Conservation (phyloP, 2,113 vertebrate genomes). For the Thryonomys swinderianus region DNA sequence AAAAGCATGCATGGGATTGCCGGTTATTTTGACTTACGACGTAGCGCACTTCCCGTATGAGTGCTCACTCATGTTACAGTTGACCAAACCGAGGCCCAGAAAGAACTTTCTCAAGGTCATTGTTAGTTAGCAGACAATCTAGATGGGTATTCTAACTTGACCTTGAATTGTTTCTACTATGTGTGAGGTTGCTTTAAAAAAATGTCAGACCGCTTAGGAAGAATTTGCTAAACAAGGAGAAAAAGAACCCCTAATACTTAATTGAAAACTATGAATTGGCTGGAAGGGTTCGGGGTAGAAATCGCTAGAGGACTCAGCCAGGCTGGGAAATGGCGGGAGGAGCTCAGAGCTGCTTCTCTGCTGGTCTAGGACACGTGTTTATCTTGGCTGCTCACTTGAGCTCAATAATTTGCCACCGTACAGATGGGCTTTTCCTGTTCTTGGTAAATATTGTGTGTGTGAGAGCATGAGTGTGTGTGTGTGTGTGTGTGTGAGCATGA, state of each 20-base stretch:
- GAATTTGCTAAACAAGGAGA: background rate
- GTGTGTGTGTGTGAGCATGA: background rate
- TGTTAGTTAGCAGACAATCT: background rate
- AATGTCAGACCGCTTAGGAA: background rate
- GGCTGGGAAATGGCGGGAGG: background rate
- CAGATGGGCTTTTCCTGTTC: background rate
- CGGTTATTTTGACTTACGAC: slow-evolving; percentile 29
- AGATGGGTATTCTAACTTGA: background rate
- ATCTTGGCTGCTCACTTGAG: background rate
- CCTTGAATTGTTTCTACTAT: background rate
- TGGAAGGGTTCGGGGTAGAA: background rate
- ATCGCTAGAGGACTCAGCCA: background rate
- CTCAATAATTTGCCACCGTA: background rate
- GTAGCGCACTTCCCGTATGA: background rate
- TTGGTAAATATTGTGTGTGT: background rate
- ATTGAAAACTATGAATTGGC: slow-evolving; percentile 1
- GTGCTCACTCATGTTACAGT: background rate
- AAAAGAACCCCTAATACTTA: background rate
- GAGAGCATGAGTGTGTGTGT: background rate
- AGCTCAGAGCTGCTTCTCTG: background rate
- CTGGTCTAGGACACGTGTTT: background rate
- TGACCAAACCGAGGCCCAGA: background rate
- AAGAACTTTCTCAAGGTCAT: background rate
- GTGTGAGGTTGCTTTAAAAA: slow-evolving; percentile 4
- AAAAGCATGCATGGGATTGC: background rate